Percentiles rank a stretch among this genome's conserved stretches.
Evolutionary conservation across 2,888 invertebrate genomes (phyloP).

Genomic region (Embidobia sp.): DNA sequence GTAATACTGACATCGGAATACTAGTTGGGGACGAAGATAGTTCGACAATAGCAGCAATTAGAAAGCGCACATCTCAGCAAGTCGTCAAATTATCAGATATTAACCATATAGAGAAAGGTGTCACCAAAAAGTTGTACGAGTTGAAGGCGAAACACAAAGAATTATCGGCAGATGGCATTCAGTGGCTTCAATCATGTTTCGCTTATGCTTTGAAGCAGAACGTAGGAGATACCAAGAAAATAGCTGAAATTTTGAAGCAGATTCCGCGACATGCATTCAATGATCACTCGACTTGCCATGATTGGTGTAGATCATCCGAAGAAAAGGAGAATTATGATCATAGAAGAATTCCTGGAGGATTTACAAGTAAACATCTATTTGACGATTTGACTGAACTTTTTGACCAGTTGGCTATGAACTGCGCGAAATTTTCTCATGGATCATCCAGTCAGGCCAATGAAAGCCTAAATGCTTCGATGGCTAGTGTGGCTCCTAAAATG

Average conservation of each 20-base stretch:
- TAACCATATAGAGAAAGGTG: conserved; percentile 33
- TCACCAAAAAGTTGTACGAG: conserved; percentile 30
- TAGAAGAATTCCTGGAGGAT: conserved; percentile 24
- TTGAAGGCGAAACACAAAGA: conserved; percentile 23
- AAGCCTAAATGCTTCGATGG: conserved; percentile 26
- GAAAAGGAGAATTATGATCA: conserved; percentile 19
- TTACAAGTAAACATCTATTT: conserved; percentile 9
- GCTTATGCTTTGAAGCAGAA: conserved; percentile 34
- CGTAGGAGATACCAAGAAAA: conserved; percentile 7
- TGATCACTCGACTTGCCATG: conserved; percentile 17
- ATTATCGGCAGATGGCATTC: conserved; percentile 15
- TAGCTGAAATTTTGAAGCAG: conserved; percentile 19
- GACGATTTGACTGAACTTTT: conserved; percentile 13
- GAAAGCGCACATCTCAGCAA: not conserved
- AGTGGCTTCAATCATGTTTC: conserved; percentile 30
- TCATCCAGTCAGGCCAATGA: conserved; percentile 37
- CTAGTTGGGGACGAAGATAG: conserved; percentile 32
- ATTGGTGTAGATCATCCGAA: conserved; percentile 14
- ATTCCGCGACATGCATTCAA: conserved; percentile 38
- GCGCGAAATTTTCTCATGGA: conserved; percentile 32
- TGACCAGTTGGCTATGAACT: conserved; percentile 5
- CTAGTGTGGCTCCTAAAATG: conserved; percentile 28
- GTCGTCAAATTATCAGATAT: conserved; percentile 32
- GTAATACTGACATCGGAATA: conserved; percentile 25
- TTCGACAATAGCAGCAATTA: conserved; percentile 20